Evolutionary conservation across 2,113 vertebrate genomes (phyloP).

Genomic region (Pygathrix nemaeus): DNA sequence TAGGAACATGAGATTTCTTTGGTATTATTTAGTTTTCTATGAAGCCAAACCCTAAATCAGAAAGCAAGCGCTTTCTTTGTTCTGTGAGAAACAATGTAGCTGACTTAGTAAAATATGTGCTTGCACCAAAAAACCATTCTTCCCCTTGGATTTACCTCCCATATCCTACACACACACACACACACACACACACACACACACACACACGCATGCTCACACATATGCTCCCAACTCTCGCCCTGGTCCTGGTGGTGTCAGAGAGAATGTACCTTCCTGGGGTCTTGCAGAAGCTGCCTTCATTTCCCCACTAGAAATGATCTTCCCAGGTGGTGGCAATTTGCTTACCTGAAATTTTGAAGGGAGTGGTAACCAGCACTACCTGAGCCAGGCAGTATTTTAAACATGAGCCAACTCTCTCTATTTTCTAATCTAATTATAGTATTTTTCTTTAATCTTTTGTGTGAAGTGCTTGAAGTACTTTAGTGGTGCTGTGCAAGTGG

Average conservation of each 20-base stretch:
- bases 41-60: conserved; percentile 27
- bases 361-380: background rate
- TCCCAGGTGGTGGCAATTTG: background rate
- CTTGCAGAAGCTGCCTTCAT: background rate
- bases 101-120: background rate
- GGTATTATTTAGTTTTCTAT: conserved; percentile 26
- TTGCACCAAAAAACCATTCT: background rate
- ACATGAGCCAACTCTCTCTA: background rate
- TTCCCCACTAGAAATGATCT: background rate
- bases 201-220: background rate
- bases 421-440: conserved; percentile 11
- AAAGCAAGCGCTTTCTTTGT: conserved; percentile 40
- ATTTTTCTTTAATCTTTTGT: conserved; percentile 27
- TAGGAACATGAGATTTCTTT: background rate
- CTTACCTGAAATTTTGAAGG: background rate
- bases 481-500: background rate
- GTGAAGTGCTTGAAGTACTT: conserved; percentile 22
- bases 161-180: background rate
- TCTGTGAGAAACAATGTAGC: background rate
- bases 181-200: background rate
- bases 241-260: background rate
- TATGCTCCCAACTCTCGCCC: too few relatives aligned
- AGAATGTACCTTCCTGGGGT: background rate
- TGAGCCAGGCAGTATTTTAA: background rate
- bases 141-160: background rate